These are phyloP conservation scores for Spodoptera littoralis DNA, from an alignment of 2,888 invertebrate species.

Conservation along the genomic window DNA sequence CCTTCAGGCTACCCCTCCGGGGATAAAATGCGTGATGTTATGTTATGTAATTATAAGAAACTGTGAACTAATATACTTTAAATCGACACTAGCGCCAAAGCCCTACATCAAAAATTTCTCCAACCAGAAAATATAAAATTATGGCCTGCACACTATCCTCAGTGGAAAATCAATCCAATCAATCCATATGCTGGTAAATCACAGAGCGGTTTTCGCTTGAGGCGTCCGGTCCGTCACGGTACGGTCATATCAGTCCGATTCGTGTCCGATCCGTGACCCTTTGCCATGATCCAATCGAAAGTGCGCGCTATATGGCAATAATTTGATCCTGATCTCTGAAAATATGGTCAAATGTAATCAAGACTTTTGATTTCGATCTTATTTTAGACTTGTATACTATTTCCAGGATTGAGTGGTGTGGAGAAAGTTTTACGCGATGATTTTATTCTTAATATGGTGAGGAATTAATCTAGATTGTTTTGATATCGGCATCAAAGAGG, in stretches of 20 bases:
- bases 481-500: no score
- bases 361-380: slow-evolving; percentile 32
- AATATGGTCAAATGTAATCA: slow-evolving; percentile 47
- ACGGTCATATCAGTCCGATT: slow-evolving; percentile 35
- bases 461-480: no score
- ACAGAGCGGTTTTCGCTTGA: slow-evolving; percentile 40
- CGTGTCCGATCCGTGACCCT: slow-evolving; percentile 39
- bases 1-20: no score
- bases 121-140: neutral
- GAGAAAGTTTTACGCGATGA: slow-evolving; percentile 28
- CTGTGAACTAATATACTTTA: no score
- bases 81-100: neutral
- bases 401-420: slow-evolving; percentile 20
- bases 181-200: slow-evolving; percentile 40
- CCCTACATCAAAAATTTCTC: neutral
- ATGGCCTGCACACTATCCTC: slow-evolving; percentile 2
- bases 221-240: slow-evolving; percentile 42
- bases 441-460: neutral
- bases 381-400: slow-evolving; percentile 29
- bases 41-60: no score
- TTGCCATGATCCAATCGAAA: slow-evolving; percentile 54
- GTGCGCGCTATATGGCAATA: slow-evolving; percentile 52
- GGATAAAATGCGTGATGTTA: no score
- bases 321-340: slow-evolving; percentile 39
- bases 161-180: slow-evolving; percentile 32